A percentile compares a stretch with the other conserved stretches of the same genome.
Evolutionary conservation across 2,888 invertebrate genomes (phyloP).

Genomic region (Ganaspis brasiliensis): DNA sequence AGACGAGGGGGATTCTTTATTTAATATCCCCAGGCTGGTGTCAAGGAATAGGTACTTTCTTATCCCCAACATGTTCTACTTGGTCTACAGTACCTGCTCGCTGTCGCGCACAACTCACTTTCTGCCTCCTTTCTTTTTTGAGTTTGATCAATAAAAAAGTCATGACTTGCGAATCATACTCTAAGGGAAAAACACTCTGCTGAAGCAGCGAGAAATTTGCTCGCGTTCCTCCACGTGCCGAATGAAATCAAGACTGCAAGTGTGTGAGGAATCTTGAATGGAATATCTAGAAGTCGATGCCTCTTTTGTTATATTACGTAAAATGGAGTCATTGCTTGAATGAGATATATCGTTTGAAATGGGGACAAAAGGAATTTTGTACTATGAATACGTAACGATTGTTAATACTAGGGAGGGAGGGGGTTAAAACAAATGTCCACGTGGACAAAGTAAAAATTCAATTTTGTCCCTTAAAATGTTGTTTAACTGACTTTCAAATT

Average conservation of each 20-base stretch:
- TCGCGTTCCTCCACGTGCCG: conserved; percentile 36
- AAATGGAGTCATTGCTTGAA: not conserved
- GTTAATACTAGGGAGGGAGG: too few species aligned
- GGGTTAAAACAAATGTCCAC: too few species aligned
- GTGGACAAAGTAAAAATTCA: too few species aligned
- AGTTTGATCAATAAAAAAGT: conserved; percentile 36
- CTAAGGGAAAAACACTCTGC: conserved; percentile 20
- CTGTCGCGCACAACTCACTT: conserved; percentile 10
- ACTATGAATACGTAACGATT: too few species aligned
- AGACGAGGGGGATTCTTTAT: conserved; percentile 65
- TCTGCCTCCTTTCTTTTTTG: not conserved
- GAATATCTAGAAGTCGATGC: conserved; percentile 23
- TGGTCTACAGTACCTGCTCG: not conserved
- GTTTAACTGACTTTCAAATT: too few species aligned
- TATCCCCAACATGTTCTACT: conserved; percentile 15
- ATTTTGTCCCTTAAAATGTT: too few species aligned
- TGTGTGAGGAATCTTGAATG: conserved; percentile 36
- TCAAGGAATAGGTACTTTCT: conserved; percentile 57
- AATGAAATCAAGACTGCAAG: conserved; percentile 34
- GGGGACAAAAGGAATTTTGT: not conserved
- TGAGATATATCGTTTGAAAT: not conserved
- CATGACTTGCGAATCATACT: conserved; percentile 34
- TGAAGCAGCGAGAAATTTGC: conserved; percentile 29
- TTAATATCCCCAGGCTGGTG: conserved; percentile 66
- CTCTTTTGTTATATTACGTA: conserved; percentile 1